A percentile compares a stretch with the other conserved stretches of the same genome.
Conservation (phyloP, 1,140 invertebrate species). For the Battus philenor region DNA sequence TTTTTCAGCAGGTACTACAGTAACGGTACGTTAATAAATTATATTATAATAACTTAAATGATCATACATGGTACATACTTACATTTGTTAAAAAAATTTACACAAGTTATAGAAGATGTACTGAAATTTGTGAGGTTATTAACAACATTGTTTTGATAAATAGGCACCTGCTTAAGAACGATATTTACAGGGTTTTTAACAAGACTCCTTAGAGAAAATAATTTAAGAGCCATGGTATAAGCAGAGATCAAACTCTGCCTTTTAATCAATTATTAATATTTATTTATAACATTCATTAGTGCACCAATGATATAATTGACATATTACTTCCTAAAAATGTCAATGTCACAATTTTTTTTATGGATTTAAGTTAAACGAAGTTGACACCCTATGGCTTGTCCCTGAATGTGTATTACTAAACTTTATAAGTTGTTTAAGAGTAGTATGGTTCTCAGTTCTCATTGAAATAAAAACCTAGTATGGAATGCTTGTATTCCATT, state of each 20-base stretch:
- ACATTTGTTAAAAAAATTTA: conserved; percentile 67
- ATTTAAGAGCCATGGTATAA: conserved; percentile 40
- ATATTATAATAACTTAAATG: background rate
- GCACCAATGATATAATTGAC: no score
- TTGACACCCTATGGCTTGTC: no score
- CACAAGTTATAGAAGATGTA: conserved; percentile 41
- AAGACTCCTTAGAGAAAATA: conserved; percentile 39
- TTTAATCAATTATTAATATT: conserved; percentile 1
- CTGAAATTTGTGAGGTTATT: conserved; percentile 60
- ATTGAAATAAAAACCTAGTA: no score
- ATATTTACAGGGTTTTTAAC: conserved; percentile 32
- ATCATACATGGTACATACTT: conserved; percentile 23
- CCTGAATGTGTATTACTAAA: no score
- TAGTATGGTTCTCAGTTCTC: no score
- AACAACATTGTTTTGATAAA: conserved; percentile 32
- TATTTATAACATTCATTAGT: conserved; percentile 3
- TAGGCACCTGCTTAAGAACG: conserved; percentile 28
- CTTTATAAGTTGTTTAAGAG: no score
- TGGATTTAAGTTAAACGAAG: no score
- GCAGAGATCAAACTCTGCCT: conserved; percentile 21
- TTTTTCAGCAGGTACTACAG: conserved; percentile 84
- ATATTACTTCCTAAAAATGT: no score
- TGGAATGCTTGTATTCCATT: no score
- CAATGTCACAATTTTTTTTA: no score
- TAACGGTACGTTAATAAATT: conserved; percentile 10